Evolutionary conservation across 2,113 vertebrate genomes (phyloP).

Genomic region (Balaeniceps rex): DNA sequence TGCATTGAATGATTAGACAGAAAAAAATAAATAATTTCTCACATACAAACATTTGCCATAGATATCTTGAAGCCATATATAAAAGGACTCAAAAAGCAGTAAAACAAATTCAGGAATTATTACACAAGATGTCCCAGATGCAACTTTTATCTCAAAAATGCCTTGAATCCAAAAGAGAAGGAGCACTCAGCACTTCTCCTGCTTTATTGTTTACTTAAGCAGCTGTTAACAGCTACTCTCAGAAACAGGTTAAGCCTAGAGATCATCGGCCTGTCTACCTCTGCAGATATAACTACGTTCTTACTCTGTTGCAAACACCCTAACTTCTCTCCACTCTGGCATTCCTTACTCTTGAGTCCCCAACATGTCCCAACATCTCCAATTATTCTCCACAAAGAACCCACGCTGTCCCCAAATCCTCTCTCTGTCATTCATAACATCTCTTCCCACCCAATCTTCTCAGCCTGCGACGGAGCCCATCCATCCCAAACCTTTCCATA

Average conservation of each 20-base stretch:
- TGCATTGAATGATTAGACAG: not conserved
- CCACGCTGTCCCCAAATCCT: not conserved
- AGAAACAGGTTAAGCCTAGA: not conserved
- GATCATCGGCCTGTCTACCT: not conserved
- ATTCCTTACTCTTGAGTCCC: not conserved
- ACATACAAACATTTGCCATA: not conserved
- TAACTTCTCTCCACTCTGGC: not conserved
- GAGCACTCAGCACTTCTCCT: not conserved
- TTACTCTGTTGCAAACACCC: not conserved
- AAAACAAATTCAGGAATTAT: slow-evolving; percentile 2
- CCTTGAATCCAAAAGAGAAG: not conserved
- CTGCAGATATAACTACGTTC: rapidly evolving
- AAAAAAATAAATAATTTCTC: slow-evolving; percentile 15
- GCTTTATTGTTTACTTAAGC: not conserved
- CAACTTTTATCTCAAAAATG: not conserved
- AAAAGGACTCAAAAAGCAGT: not conserved
- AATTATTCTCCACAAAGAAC: not conserved
- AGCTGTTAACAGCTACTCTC: not conserved
- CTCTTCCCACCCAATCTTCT: not conserved
- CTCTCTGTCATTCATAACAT: not conserved
- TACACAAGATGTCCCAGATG: not conserved
- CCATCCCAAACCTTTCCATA: not conserved
- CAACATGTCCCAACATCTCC: not conserved
- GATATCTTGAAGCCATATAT: not conserved
- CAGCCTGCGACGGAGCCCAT: rapidly evolving